These are phyloP conservation scores for Corythoichthys haematopterus DNA, from an alignment of 2,113 vertebrate species.

Conservation along the genomic window DNA sequence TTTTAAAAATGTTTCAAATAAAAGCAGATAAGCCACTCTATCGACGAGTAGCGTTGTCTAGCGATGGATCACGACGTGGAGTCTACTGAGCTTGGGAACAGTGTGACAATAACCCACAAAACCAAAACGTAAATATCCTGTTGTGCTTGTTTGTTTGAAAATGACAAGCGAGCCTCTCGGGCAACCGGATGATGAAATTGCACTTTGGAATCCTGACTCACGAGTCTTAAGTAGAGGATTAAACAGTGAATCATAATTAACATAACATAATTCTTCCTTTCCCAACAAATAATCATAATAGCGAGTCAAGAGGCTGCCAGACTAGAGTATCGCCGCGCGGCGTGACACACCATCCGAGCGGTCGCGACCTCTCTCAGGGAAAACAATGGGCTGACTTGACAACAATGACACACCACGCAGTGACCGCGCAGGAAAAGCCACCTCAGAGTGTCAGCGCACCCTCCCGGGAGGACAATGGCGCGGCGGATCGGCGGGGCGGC, in stretches of 20 bases:
- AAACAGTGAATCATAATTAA: constrained; percentile 43
- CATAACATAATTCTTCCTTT: constrained; percentile 5
- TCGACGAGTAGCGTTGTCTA: neutral
- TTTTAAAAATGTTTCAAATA: neutral
- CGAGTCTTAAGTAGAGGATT: constrained; percentile 19
- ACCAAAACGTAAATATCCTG: neutral
- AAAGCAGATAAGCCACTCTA: neutral
- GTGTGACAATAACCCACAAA: neutral
- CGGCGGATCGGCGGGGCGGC: constrained; percentile 8
- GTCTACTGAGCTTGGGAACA: neutral
- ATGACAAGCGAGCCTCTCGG: constrained; percentile 25
- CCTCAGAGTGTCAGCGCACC: constrained; percentile 50
- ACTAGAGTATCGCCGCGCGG: constrained; percentile 23
- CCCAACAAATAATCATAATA: constrained; percentile 18
- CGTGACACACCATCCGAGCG: constrained; percentile 41
- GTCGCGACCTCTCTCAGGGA: constrained; percentile 47
- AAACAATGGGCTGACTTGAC: constrained; percentile 52
- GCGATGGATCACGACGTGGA: neutral
- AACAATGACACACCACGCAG: constrained; percentile 46
- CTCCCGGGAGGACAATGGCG: constrained; percentile 53
- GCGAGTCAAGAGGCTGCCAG: constrained; percentile 48
- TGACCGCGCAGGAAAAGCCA: constrained; percentile 58
- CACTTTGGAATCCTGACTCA: neutral
- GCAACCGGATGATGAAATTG: constrained; percentile 30
- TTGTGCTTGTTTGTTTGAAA: constrained; percentile 15